Percentiles rank a stretch among this genome's conserved stretches.
Conservation (phyloP, 2,888 invertebrate species). For the Electrophaes corylata region DNA sequence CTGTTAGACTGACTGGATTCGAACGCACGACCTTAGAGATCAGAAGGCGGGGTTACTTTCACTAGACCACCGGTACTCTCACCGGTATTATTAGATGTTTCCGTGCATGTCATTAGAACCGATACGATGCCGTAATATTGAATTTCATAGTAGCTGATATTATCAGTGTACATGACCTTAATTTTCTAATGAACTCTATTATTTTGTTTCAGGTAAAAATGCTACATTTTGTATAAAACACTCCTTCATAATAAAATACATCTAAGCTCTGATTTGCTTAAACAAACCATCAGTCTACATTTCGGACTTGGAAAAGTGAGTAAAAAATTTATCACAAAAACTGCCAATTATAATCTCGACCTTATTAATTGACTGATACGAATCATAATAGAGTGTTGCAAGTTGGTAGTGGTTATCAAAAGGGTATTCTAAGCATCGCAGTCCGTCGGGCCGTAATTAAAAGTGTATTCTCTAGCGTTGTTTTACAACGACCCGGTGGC, state of each 20-base stretch:
- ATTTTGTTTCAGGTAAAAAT: constrained; percentile 51
- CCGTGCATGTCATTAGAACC: too few relatives aligned
- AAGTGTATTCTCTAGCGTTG: constrained; percentile 66
- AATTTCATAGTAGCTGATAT: too few relatives aligned
- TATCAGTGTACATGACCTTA: not conserved
- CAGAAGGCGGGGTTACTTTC: too few relatives aligned
- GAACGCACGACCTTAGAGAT: too few relatives aligned
- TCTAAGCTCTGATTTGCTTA: constrained; percentile 35
- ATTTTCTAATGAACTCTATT: not conserved
- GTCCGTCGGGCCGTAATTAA: constrained; percentile 65
- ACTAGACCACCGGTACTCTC: too few relatives aligned
- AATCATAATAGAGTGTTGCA: constrained; percentile 47
- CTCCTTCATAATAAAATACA: constrained; percentile 19
- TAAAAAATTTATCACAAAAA: constrained; percentile 36
- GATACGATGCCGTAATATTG: not conserved
- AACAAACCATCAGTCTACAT: constrained; percentile 34
- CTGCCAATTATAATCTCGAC: constrained; percentile 37
- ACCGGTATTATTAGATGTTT: too few relatives aligned
- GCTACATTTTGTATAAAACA: constrained; percentile 14
- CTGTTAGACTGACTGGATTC: too few relatives aligned
- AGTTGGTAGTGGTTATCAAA: constrained; percentile 55
- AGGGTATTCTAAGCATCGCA: constrained; percentile 61
- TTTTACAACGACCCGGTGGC: constrained; percentile 56
- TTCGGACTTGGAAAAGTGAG: constrained; percentile 37
- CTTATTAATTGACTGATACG: constrained; percentile 39